Conservation (phyloP, 2,797 vertebrate genomes). For the Sphaeramia orbicularis region DNA sequence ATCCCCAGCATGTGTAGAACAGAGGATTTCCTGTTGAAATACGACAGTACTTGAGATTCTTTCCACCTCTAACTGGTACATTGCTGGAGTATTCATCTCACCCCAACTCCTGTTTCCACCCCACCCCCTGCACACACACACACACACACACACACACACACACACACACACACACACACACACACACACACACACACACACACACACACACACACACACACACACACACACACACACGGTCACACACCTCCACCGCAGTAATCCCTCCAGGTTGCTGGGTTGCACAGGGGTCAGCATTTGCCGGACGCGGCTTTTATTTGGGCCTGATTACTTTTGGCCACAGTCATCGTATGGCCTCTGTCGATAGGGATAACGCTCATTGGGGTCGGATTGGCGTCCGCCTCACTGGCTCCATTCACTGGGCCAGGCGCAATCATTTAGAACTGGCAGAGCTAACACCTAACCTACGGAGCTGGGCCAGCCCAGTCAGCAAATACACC, state of each 20-base stretch:
- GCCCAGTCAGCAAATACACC: conserved; percentile 85
- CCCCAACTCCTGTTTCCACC: conserved; percentile 11
- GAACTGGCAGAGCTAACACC: conserved; percentile 76
- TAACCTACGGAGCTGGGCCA: conserved; percentile 69
- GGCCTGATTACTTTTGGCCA: conserved; percentile 79
- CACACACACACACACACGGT: conserved; percentile 33
- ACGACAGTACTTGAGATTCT: not conserved
- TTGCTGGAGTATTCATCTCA: conserved; percentile 5
- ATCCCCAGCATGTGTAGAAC: not conserved
- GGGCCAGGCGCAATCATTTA: conserved; percentile 75
- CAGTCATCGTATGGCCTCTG: conserved; percentile 80
- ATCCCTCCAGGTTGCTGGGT: conserved; percentile 78
- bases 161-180: conserved; percentile 41
- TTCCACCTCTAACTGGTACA: conserved; percentile 1
- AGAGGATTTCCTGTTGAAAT: not conserved
- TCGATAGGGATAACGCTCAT: conserved; percentile 81
- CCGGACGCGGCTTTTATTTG: conserved; percentile 81
- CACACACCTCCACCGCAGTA: conserved; percentile 60
- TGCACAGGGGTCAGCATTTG: conserved; percentile 83
- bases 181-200: conserved; percentile 23
- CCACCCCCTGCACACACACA: conserved; percentile 13
- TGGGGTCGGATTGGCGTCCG: conserved; percentile 73
- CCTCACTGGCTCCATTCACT: conserved; percentile 85
- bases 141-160: conserved; percentile 20
- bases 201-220: not conserved